Percentiles rank a stretch among this genome's conserved stretches.
phyloP scores from a whole-genome alignment of 2,888 invertebrate genomes.

The Euplagia quadripunctaria region DNA sequence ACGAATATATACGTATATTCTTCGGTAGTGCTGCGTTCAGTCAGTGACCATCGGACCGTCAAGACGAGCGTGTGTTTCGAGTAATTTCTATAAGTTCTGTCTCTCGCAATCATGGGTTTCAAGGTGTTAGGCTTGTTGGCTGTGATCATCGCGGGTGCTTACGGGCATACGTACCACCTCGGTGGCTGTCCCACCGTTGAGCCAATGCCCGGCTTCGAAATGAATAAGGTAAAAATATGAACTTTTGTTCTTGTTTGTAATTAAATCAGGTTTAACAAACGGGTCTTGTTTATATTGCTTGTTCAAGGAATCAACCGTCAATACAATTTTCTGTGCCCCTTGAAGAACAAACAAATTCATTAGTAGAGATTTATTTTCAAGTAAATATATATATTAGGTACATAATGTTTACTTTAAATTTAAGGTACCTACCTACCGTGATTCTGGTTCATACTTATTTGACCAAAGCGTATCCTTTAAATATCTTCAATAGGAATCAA shows the following conservation, averaged over 20 bases:
- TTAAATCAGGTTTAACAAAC: neutral
- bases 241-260: neutral
- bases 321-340: slow-evolving; percentile 84
- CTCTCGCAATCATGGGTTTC: slow-evolving; percentile 59
- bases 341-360: slow-evolving; percentile 79
- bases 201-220: slow-evolving; percentile 91
- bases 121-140: slow-evolving; percentile 61
- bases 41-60: slow-evolving; percentile 25
- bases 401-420: no score
- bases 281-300: slow-evolving; percentile 11
- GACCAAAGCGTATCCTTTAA: no score
- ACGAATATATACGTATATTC: slow-evolving; percentile 23
- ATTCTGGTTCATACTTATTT: no score
- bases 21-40: slow-evolving; percentile 26
- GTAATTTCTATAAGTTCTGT: neutral
- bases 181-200: slow-evolving; percentile 92
- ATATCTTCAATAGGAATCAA: no score
- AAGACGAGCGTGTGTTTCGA: slow-evolving; percentile 19
- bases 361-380: no score
- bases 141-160: slow-evolving; percentile 67
- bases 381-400: no score
- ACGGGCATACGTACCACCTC: slow-evolving; percentile 90
- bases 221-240: slow-evolving; percentile 88
- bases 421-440: no score
- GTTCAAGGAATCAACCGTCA: neutral